Percentiles rank a stretch among this genome's conserved stretches.
Evolutionary conservation across 1,140 invertebrate species (phyloP).

Genomic region (Tetraneura akinire): DNA sequence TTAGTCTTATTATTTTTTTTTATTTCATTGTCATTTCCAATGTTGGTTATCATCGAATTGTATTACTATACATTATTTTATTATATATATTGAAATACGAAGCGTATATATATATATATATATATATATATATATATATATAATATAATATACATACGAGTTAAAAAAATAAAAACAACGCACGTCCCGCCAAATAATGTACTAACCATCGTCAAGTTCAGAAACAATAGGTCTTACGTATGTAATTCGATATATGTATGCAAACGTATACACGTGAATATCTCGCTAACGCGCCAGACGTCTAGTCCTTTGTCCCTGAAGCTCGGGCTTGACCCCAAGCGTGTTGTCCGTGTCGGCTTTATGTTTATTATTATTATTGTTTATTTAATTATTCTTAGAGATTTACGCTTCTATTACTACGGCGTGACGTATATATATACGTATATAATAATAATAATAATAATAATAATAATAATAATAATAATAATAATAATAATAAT

Average conservation of each 20-base stretch:
- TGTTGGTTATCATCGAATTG: constrained; percentile 16
- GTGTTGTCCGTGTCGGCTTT: constrained; percentile 25
- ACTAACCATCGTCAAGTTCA: constrained; percentile 18
- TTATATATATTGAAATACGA: constrained; percentile 43
- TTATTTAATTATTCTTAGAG: constrained; percentile 14
- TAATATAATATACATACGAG: no score
- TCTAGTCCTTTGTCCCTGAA: constrained; percentile 43
- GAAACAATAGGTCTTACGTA: constrained; percentile 33
- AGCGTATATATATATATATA: no score
- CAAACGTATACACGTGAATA: constrained; percentile 39
- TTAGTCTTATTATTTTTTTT: constrained; percentile 34
- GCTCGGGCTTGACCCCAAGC: constrained; percentile 36
- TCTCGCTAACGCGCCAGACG: constrained; percentile 18
- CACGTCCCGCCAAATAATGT: constrained; percentile 33
- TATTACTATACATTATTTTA: neutral
- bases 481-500: no score
- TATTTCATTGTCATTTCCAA: constrained; percentile 13
- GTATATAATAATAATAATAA: no score
- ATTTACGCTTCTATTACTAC: neutral
- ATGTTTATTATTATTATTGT: constrained; percentile 22
- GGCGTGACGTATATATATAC: no score
- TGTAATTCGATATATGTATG: constrained; percentile 41
- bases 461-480: no score
- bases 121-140: no score
- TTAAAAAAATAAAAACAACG: constrained; percentile 18